These are phyloP conservation scores for Nephrotoma appendiculata DNA, from an alignment of 2,888 invertebrate genomes.

Conservation along the genomic window DNA sequence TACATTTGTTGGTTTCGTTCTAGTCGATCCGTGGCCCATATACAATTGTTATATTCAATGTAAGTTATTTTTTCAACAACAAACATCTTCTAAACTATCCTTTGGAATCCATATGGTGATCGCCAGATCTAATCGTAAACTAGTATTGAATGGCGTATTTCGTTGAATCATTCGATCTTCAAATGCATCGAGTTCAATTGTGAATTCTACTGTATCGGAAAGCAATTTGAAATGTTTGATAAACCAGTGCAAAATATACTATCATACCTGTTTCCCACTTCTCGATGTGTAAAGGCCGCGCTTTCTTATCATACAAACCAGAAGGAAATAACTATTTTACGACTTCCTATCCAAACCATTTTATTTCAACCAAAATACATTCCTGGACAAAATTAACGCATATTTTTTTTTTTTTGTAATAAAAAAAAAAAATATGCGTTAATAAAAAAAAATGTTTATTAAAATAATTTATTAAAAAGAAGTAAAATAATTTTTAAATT, in stretches of 20 bases:
- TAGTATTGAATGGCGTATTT: constrained; percentile 32
- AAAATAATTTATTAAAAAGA: too few species aligned
- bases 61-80: constrained; percentile 56
- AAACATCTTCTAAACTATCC: constrained; percentile 43
- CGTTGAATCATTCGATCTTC: constrained; percentile 56
- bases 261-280: constrained; percentile 81
- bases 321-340: too few species aligned
- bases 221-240: constrained; percentile 58
- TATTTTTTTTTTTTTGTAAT: too few species aligned
- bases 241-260: constrained; percentile 82
- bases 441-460: too few species aligned
- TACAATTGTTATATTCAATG: constrained; percentile 56
- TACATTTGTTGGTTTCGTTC: constrained; percentile 40
- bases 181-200: constrained; percentile 48
- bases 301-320: too few species aligned
- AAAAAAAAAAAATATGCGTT: too few species aligned
- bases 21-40: constrained; percentile 56
- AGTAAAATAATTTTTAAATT: too few species aligned
- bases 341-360: too few species aligned
- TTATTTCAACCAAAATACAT: too few species aligned
- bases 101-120: constrained; percentile 52
- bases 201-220: constrained; percentile 58
- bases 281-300: too few species aligned
- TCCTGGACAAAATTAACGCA: too few species aligned
- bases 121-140: constrained; percentile 32